Base-by-base conservation (phyloP, 2,888 invertebrate species). In the Saturnia pavonia region DNA sequence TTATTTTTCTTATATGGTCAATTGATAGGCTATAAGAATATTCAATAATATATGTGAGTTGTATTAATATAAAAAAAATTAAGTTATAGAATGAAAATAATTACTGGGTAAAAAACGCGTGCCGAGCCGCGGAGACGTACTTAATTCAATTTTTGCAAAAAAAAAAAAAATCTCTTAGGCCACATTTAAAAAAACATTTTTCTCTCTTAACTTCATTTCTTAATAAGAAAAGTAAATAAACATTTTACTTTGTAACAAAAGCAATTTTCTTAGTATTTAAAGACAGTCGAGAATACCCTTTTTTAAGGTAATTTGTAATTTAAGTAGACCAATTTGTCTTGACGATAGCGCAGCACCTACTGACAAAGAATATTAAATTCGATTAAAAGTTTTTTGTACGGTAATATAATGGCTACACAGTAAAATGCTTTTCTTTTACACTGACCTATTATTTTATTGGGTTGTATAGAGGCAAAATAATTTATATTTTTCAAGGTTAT, bases 291-390 rank as follows among this genome's bases (percentile, higher is more conserved):
- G 65, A 48, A 70, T 66, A 27, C 65, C 54, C 54, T 65, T n/a
- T 42, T 66, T 67, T 67, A 66, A 27, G 67, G 54, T 54, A 70
- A 70, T 70, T 70, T 67, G 70, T 67, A 70, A 70, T 70, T 66
- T 67, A 67, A 70, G 70, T 54, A 70, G 54, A 19, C 51, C 67
- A 70, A 70, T 70, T 67, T 70, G 54, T 67, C 70, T 67, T 42
- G 40, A 40, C 25, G 22, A 43, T 43, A 70, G 51, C 48, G 51
- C 51, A 42, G 25, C 57, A 45, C 34, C 27, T 16, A 25, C 22
- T 12, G 54, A 4, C 43, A 70, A 67, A 70, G 67, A 67, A 25
- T 67, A 40, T 42, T 67, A 57, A 67, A 67, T 54, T 27, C 40
- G 51, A 54, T 42, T 19, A 65, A 40, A 19, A 40, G 22, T 14